Evolutionary conservation across 1,140 invertebrate genomes (phyloP).

Genomic region (Archivesica marissinica): DNA sequence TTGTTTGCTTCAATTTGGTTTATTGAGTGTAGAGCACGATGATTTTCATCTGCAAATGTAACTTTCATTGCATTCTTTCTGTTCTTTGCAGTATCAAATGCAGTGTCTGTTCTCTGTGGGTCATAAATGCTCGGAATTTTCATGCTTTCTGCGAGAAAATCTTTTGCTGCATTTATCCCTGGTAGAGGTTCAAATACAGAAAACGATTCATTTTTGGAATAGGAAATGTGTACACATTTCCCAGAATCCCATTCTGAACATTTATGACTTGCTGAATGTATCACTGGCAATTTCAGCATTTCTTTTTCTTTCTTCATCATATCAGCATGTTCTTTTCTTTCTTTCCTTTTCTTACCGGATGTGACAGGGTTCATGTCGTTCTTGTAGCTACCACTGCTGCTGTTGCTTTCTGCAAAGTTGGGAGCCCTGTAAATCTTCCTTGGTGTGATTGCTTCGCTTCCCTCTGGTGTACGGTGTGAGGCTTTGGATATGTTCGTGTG

Average conservation of each 20-base stretch:
- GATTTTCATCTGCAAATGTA: conserved; percentile 61
- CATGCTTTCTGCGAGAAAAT: conserved; percentile 37
- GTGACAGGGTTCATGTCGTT: neutral
- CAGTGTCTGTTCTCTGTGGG: conserved; percentile 47
- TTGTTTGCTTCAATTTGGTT: conserved; percentile 23
- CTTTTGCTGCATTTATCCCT: conserved; percentile 47
- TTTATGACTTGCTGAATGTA: conserved; percentile 55
- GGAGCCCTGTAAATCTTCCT: conserved; percentile 65
- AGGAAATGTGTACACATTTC: conserved; percentile 5
- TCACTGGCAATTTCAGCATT: conserved; percentile 49
- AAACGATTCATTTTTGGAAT: neutral
- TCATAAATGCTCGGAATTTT: conserved; percentile 60
- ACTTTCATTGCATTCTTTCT: conserved; percentile 52
- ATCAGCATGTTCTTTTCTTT: conserved; percentile 37
- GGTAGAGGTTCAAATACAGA: conserved; percentile 34
- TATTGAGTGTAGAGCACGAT: neutral
- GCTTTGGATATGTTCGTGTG: conserved; percentile 37
- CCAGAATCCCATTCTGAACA: conserved; percentile 58
- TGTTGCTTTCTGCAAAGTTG: conserved; percentile 35
- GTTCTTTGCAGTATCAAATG: conserved; percentile 20
- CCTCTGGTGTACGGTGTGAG: conserved; percentile 11
- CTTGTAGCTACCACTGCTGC: neutral
- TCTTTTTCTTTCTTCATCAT: conserved; percentile 59
- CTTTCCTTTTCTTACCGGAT: conserved; percentile 33
- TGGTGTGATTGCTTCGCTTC: neutral